These are phyloP conservation scores for Arvicola amphibius DNA, from an alignment of 2,797 vertebrate species.

Conservation along the genomic window DNA sequence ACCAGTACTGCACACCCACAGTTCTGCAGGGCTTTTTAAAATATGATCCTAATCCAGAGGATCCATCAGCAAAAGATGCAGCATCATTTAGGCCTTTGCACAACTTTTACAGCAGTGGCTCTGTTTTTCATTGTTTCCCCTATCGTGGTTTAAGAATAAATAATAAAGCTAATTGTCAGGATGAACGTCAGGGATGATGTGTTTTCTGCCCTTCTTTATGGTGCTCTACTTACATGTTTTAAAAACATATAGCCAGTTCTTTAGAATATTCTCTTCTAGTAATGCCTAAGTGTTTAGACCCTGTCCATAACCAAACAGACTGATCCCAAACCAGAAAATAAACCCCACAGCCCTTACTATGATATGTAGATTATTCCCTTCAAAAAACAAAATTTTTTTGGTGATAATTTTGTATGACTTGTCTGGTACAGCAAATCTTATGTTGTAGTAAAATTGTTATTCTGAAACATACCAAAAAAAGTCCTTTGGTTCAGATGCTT, in stretches of 20 bases:
- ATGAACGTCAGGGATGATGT: slow-evolving; percentile 86
- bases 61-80: slow-evolving; percentile 94
- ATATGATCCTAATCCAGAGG: slow-evolving; percentile 98
- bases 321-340: slow-evolving; percentile 82
- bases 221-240: slow-evolving; percentile 88
- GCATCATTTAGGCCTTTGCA: neutral
- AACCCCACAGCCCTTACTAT: slow-evolving; percentile 88
- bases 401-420: slow-evolving; percentile 90
- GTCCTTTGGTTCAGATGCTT: neutral
- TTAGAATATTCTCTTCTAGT: slow-evolving; percentile 88
- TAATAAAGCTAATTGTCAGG: slow-evolving; percentile 87
- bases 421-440: slow-evolving; percentile 89
- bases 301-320: slow-evolving; percentile 88
- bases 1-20: slow-evolving; percentile 98
- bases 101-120: neutral
- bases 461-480: slow-evolving; percentile 77
- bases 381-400: slow-evolving; percentile 82
- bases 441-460: slow-evolving; percentile 94
- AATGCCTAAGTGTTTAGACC: slow-evolving; percentile 86
- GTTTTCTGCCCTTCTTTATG: slow-evolving; percentile 77
- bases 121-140: slow-evolving; percentile 85
- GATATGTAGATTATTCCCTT: slow-evolving; percentile 87
- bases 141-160: slow-evolving; percentile 88
- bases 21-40: slow-evolving; percentile 99
- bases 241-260: slow-evolving; percentile 91